Base-by-base conservation (phyloP, 2,888 invertebrate species). In the Papilio demoleus region DNA sequence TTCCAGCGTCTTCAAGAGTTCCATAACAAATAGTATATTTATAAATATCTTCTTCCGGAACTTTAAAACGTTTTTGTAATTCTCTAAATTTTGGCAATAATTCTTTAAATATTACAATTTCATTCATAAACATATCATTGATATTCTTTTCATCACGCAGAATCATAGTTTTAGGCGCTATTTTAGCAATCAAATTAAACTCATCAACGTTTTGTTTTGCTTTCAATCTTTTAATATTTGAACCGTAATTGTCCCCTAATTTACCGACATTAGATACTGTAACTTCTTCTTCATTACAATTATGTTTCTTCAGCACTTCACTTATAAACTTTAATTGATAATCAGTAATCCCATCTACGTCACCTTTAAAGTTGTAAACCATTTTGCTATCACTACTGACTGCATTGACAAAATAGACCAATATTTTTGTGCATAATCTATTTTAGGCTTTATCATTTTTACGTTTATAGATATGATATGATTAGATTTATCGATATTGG, bases 131-230 rank as follows among this genome's bases (percentile, higher is more conserved):
- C 53, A 68, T 36, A 4, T 6, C 2, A 63, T 45, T 45, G 78
- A 2, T 3, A 70, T 0, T 8, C 3, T 45, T 19, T 71, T 70
- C 24, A 76, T 76, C 53, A 74, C 71, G n/a, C 53, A 61, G 12
- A 50, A 4, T 31, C 84, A 75, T 11, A 76, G 0, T 12, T 14
- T 58, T 11, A 0, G 68, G 79, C 5, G 86, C 84, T n/a, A 86
- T 72, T 74, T 88, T 88, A 0, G 79, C 85, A 8, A 88, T 75
- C 73, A 87, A 79, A 17, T 74, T 76, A 63, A 83, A 78, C 9
- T 71, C 61, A 24, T 73, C 68, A 17, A 75, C 79, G 67, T 77
- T 70, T n/a, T 78, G 73, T 71, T 45, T 36, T 6, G 79, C 74
- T 0, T 66, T 73, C 22, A 82, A 74, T 66, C 77, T 77, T 63